Base-by-base conservation (phyloP, 2,113 vertebrate species). In the Castor canadensis region DNA sequence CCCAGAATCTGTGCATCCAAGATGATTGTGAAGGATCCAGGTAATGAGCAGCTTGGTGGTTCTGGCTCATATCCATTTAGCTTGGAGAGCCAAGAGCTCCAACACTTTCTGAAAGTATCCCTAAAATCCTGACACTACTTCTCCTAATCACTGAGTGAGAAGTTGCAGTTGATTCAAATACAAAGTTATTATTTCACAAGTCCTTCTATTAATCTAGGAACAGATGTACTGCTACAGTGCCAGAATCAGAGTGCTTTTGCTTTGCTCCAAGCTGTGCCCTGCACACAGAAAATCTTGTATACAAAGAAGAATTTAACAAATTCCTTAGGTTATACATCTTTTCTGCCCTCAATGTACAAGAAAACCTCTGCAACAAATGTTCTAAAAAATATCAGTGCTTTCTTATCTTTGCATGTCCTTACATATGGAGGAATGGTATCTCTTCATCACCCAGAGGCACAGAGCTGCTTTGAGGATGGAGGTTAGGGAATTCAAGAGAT, bases 131-230 rank as follows among this genome's bases (percentile, higher is more conserved):
- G 69, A 89, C 22, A 71, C 28, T 87, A 2, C 67, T 87, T 87
- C 62, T 93, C 72, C 89, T 95, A 92, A 90, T 96, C 62, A 95
- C 52, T 89, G 81, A 91, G 73, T 87, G 91, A 88, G 45, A 60
- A 86, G 92, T 49, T 32, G n/a, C 13, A 20, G 30, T 87, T 67
- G 84, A 88, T 94, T 72, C 81, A 76, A 75, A 94, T 75, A 89
- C 17, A 66, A 69, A 80, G 87, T 91, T 89, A 88, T 11, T 20
- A 94, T 85, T 91, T 89, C 73, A 77, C 4, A 38, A 66, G 58
- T 66, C 76, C 49, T n/a, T 97, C 69, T 71, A 35, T 86, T 66
- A 79, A 81, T 81, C 72, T 69, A 30, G 45, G 75, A 82, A 92
- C 62, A 91, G 76, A 90, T 71, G 60, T 45, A 67, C 52, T 79